These are phyloP conservation scores for Drosophila virilis DNA, from an alignment of 1,140 invertebrate species.

Conservation along the genomic window DNA sequence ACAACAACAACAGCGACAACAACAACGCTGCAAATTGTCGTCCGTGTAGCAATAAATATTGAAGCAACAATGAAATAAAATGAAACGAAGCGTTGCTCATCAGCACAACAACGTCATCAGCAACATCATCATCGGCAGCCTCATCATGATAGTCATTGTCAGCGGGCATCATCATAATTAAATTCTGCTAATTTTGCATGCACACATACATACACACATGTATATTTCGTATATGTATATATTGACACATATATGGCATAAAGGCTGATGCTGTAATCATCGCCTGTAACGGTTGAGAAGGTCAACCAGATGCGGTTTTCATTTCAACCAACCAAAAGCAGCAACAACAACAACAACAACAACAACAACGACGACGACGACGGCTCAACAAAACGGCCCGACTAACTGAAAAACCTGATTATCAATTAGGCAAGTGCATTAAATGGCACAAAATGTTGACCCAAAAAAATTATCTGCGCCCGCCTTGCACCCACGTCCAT, in stretches of 20 bases:
- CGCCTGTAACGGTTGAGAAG: slow-evolving; percentile 74
- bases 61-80: slow-evolving; percentile 25
- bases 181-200: slow-evolving; percentile 48
- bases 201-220: not conserved
- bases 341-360: slow-evolving; percentile 9
- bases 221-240: not conserved
- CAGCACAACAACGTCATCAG: slow-evolving; percentile 21
- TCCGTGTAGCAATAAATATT: slow-evolving; percentile 46
- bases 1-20: slow-evolving; percentile 24
- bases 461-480: slow-evolving; percentile 6
- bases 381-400: not conserved
- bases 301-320: slow-evolving; percentile 69
- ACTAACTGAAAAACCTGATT: slow-evolving; percentile 36
- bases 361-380: slow-evolving; percentile 9
- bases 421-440: slow-evolving; percentile 54
- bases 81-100: slow-evolving; percentile 27
- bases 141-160: slow-evolving; percentile 8
- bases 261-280: slow-evolving; percentile 66
- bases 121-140: not conserved
- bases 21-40: slow-evolving; percentile 34
- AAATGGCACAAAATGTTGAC: slow-evolving; percentile 17
- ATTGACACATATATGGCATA: slow-evolving; percentile 45
- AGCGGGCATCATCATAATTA: slow-evolving; percentile 32
- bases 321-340: slow-evolving; percentile 31
- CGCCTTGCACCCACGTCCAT: not conserved